These are phyloP conservation scores for Himalopsyche kuldschensis DNA, from an alignment of 2,888 invertebrate species.

Conservation along the genomic window DNA sequence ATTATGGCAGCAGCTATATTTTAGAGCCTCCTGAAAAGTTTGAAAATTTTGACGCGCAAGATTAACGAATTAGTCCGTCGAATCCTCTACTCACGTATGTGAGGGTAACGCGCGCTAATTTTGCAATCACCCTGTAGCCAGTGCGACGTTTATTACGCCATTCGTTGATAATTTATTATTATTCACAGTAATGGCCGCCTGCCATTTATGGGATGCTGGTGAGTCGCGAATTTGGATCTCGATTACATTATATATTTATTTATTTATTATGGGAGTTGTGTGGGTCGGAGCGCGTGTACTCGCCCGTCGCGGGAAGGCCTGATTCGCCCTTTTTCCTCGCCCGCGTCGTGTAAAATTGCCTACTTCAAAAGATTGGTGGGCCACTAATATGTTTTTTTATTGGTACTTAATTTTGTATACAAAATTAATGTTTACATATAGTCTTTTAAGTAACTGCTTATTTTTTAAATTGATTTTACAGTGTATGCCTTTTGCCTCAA, in stretches of 20 bases:
- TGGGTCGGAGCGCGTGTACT: neutral
- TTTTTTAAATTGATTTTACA: neutral
- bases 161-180: slow-evolving; percentile 28
- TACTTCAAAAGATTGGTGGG: neutral
- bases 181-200: slow-evolving; percentile 22
- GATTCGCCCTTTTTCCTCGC: neutral
- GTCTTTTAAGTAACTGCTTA: neutral
- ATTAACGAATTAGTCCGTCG: too few relatives aligned
- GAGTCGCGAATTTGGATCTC: slow-evolving; percentile 1
- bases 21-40: too few relatives aligned
- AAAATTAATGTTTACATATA: neutral
- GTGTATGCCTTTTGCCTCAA: too few relatives aligned
- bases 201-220: slow-evolving; percentile 10
- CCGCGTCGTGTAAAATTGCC: neutral
- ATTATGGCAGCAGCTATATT: too few relatives aligned
- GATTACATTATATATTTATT: neutral
- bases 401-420: neutral
- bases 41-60: too few relatives aligned
- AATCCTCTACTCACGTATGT: too few relatives aligned
- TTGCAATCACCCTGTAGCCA: neutral
- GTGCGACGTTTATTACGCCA: slow-evolving; percentile 31
- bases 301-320: neutral
- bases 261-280: neutral
- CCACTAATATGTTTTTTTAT: neutral
- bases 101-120: neutral